Percentiles rank a stretch among this genome's conserved stretches.
Conservation (phyloP, 1,140 invertebrate species). For the Nylanderia fulva region DNA sequence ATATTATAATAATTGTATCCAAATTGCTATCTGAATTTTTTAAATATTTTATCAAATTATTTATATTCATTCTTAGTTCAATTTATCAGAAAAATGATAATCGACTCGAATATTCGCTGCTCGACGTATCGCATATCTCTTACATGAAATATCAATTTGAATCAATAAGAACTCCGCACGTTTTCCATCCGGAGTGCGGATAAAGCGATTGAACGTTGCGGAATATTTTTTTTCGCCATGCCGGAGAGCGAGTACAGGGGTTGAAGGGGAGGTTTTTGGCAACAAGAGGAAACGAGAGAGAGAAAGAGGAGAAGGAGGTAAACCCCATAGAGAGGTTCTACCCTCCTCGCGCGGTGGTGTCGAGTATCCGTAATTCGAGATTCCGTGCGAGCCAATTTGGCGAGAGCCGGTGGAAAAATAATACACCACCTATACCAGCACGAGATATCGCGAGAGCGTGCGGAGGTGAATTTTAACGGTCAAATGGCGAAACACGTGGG, state of each 20-base stretch:
- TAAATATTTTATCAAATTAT: too few species aligned
- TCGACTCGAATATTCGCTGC: not conserved
- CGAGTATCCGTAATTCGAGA: conserved; percentile 80
- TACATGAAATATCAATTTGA: conserved; percentile 35
- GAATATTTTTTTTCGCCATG: conserved; percentile 72
- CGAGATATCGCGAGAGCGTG: conserved; percentile 67
- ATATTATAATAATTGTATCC: too few species aligned
- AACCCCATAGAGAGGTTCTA: conserved; percentile 64
- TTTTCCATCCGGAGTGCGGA: conserved; percentile 20
- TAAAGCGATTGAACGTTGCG: conserved; percentile 77
- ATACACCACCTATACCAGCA: conserved; percentile 77
- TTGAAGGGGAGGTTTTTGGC: not conserved
- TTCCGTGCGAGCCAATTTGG: conserved; percentile 81
- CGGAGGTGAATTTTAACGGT: conserved; percentile 73
- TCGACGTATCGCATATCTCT: conserved; percentile 19
- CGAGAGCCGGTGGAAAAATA: conserved; percentile 79
- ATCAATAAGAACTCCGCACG: conserved; percentile 3
- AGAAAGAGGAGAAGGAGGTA: not conserved
- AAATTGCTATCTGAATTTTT: too few species aligned
- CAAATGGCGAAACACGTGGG: conserved; percentile 71
- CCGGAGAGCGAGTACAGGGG: conserved; percentile 44
- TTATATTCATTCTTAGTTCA: not conserved
- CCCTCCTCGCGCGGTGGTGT: conserved; percentile 68
- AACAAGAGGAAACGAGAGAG: not conserved
- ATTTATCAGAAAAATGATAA: conserved; percentile 14